A percentile compares a stretch with the other conserved stretches of the same genome.
Evolutionary conservation across 2,888 invertebrate species (phyloP).

Genomic region (Folsomia candida): DNA sequence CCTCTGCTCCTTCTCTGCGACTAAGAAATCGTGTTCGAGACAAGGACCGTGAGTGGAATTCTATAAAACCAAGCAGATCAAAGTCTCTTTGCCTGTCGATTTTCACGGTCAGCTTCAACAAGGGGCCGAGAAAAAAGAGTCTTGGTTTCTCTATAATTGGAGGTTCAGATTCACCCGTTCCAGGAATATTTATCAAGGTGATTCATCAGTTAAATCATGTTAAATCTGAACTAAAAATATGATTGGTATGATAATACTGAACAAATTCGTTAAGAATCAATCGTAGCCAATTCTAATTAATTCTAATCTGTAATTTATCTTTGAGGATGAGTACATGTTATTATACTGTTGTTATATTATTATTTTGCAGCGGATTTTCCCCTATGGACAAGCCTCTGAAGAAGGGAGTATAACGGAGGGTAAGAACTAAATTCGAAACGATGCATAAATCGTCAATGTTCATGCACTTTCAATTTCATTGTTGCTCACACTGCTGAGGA

Average conservation of each 20-base stretch:
- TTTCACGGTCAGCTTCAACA: constrained; percentile 57
- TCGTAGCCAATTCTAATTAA: too few relatives aligned
- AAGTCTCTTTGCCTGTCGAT: constrained; percentile 48
- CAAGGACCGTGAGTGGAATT: constrained; percentile 32
- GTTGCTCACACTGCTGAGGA: not conserved
- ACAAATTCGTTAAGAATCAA: too few relatives aligned
- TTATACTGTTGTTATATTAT: too few relatives aligned
- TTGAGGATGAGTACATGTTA: too few relatives aligned
- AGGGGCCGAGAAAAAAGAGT: constrained; percentile 78
- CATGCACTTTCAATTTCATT: not conserved
- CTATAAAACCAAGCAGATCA: constrained; percentile 18
- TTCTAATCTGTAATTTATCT: too few relatives aligned
- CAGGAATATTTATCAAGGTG: constrained; percentile 87
- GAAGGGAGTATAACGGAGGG: constrained; percentile 80
- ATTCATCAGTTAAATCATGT: too few relatives aligned
- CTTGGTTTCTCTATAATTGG: constrained; percentile 88
- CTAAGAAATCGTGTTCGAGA: constrained; percentile 38
- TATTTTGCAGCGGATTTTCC: constrained; percentile 84
- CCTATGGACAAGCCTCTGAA: constrained; percentile 81
- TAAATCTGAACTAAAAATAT: too few relatives aligned
- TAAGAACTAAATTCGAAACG: constrained; percentile 55
- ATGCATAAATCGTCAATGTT: not conserved
- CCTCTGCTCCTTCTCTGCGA: constrained; percentile 33
- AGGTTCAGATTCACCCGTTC: constrained; percentile 77
- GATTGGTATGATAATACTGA: too few relatives aligned